Evolutionary conservation across 2,888 invertebrate genomes (phyloP), one percentile per base, ranked within the genome.

Genomic region (Polietes domitor): DNA sequence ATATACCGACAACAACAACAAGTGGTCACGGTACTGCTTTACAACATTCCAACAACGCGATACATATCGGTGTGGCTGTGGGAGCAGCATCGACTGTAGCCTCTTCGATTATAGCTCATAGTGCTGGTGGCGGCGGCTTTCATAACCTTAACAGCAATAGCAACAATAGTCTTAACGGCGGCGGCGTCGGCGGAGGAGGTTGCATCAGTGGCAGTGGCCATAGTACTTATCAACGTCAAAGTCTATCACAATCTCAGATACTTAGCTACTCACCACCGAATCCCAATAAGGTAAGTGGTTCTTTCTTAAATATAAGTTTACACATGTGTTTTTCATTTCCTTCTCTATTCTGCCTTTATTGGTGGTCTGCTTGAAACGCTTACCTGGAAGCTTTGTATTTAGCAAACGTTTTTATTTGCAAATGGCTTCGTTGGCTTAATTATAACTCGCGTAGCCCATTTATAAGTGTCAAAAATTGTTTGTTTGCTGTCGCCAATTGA

Each of bases 191-290:
- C 37, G 21, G 65, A 6, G 68, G 68, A 3, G 21, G 32, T 7
- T 10, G 37, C 28, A n/a, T 2, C 32, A 26, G n/a, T 17, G 50
- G 77, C 71, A 82, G 82, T 82, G 65, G 53, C 73, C 63, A 68
- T 82, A 85, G 74, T 85, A 77, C 80, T 80, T 73, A 75, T 17
- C 78, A 82, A 43, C 82, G 84, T 63, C 81, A 84, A 32, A 84
- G 84, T 68, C 81, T 81, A 65, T 81, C 84, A 2, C 76, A 84
- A 79, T 81, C 84, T 28, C 76, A 84, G 76, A 61, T 84, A 53
- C 76, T 84, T 32, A 84, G 76, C 53, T 84, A 84, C 24, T 84
- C 84, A 7, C 84, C 84, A 53, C 84, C 84, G 76, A 84, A 84
- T 81, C 84, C 84, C 21, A 84, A 84, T 68, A 84, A 84, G 81